Evolutionary conservation across 2,888 invertebrate genomes (phyloP), one percentile per base, ranked within the genome.

Genomic region (Drosophila hamatofila): DNA sequence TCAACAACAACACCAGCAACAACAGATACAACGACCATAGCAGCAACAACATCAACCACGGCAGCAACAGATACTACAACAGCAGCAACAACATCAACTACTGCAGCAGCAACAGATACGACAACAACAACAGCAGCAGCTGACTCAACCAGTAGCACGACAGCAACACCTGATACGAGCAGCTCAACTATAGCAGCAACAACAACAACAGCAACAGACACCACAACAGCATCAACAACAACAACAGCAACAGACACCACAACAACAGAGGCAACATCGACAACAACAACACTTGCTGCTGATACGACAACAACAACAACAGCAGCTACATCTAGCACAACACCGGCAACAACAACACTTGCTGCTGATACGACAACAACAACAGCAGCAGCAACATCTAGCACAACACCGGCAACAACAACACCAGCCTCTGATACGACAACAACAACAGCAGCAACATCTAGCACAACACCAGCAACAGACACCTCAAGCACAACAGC

Each of bases 1-100:
- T 7, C 46, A 21, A 30, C 64, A 4, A 64, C 65, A 63, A 27
- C 72, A 39, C 35, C 65, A 57, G 14, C 37, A 8, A 16, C 54
- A 8, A 14, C 56, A 25, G 25, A 16, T 8, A 42, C 46, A 46
- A 16, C 78, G 42, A 52, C 48, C 1, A 4, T 3, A n/a, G n/a
- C 48, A 21, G 30, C 64, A 4, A n/a, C 72, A 33, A 51, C 42
- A 21, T 21, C 42, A 9, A 42, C 21, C 2, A 42, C 77, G 66
- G 39, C 63, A 59, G 25, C 37, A 8, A 18, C 61, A 5, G 39
- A 59, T 49, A 23, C 44, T 1, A 44, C 78, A 67, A 46, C 25
- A 46, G 4, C 46, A 46, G 21, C 41, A 42, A 9, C 41, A 9
- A 39, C 41, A 9, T 12, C 30, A 30, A 9, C 14, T 14, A 14